Base-by-base conservation (phyloP, 2,113 vertebrate genomes). In the Donacobius atricapilla region DNA sequence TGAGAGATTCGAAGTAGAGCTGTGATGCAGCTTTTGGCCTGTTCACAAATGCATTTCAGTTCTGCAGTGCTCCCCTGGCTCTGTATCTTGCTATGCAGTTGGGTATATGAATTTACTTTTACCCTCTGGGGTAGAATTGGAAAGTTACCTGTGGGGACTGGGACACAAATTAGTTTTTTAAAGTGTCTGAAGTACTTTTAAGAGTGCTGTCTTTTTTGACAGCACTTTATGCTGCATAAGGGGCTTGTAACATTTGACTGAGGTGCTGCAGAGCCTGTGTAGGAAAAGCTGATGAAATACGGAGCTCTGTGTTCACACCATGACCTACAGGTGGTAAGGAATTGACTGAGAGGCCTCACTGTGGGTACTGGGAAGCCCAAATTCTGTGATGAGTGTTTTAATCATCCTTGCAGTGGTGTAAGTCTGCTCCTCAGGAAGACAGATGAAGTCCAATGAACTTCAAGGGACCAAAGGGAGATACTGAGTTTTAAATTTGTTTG, bases 201-300 rank as follows among this genome's bases (percentile, higher is more conserved):
- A 31, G 48, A 61, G 22, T 48, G 31, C 30, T 66, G 15, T 25
- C 24, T 20, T 78, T 76, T 88, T 85, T 47, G n/a, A n/a, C n/a
- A n/a, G n/a, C n/a, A n/a, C 14, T 40, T 13, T 50, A 0, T 7
- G 25, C 58, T 86, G 24, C 24, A 19, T 40, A 11, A 54, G 15
- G 13, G 23, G 15, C 33, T 88, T 68, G 37, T 68, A 54, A 28
- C 16, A 8, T 40, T 66, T 58, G 33, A 1, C 31, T 42, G 58
- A 39, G 40, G 1, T 33, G 3, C 5, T 63, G 11, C 11, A 13
- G 24, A 42, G 14, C 9, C 27, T 56, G 8, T 10, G 13, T 35
- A 37, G 37, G 40, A 50, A 22, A 31, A 23, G 9, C 2, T 16
- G 5, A 1, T 31, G 35, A n/a, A 73, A 5, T 24, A 11, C 0